Conservation (phyloP, 2,113 vertebrate species). For the Centropristis striata region DNA sequence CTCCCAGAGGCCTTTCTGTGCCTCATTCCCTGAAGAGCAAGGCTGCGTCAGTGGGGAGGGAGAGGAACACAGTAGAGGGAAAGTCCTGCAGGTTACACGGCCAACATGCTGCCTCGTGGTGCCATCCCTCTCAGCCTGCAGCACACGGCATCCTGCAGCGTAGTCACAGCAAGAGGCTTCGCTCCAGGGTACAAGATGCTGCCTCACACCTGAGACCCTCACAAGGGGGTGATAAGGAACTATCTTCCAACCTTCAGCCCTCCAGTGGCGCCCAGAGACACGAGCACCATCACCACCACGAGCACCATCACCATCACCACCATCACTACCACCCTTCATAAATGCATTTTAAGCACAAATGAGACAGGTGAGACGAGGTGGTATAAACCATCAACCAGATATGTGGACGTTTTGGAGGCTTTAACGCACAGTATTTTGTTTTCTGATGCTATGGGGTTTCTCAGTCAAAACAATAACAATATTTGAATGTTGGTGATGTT, state of each 20-base stretch:
- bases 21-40: conserved; percentile 44
- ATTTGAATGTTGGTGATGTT: no score
- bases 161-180: conserved; percentile 77
- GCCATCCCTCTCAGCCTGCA: conserved; percentile 78
- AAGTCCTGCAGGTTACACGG: conserved; percentile 63
- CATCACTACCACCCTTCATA: conserved; percentile 88
- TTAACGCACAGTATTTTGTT: not conserved
- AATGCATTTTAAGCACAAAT: conserved; percentile 15
- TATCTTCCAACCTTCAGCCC: conserved; percentile 77
- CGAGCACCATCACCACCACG: conserved; percentile 93
- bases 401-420: not conserved
- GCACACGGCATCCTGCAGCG: conserved; percentile 71
- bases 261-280: conserved; percentile 89
- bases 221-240: conserved; percentile 82
- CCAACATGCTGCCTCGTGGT: conserved; percentile 58
- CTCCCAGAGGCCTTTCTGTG: conserved; percentile 18
- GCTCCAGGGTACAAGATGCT: conserved; percentile 80
- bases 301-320: conserved; percentile 95
- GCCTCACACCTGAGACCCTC: conserved; percentile 42
- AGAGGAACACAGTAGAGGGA: conserved; percentile 28
- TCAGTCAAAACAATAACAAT: no score
- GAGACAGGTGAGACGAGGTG: conserved; percentile 19
- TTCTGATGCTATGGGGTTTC: no score
- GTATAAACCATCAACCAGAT: not conserved
- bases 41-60: conserved; percentile 74